A percentile compares a stretch with the other conserved stretches of the same genome.
Conservation (phyloP, 2,797 vertebrate genomes). For the Morus bassanus region DNA sequence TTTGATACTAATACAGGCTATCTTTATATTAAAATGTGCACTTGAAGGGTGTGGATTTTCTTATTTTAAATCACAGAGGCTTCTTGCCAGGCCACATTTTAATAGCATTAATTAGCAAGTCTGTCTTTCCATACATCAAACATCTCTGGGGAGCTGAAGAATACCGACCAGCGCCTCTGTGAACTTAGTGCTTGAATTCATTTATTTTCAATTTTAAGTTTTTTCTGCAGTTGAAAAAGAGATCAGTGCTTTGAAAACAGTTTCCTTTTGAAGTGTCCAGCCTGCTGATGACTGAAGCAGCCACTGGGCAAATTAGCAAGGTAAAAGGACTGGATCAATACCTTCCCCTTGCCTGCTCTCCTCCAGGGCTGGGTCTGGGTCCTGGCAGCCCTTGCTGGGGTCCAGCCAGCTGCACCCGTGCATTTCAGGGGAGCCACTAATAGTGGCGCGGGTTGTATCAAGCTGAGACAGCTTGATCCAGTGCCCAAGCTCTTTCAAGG, state of each 20-base stretch:
- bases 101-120: slow-evolving; percentile 42
- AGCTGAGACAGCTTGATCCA: slow-evolving; percentile 51
- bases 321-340: slow-evolving; percentile 88
- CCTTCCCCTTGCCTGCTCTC: slow-evolving; percentile 28
- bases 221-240: slow-evolving; percentile 72
- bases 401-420: slow-evolving; percentile 59
- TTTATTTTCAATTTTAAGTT: slow-evolving; percentile 70
- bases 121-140: slow-evolving; percentile 42
- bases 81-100: slow-evolving; percentile 18
- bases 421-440: slow-evolving; percentile 19
- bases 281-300: slow-evolving; percentile 79
- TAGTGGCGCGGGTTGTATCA: not conserved
- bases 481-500: slow-evolving; percentile 62
- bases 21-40: not conserved
- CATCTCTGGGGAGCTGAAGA: slow-evolving; percentile 2
- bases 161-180: not conserved
- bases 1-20: not conserved
- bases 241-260: slow-evolving; percentile 78
- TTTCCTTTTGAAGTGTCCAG: slow-evolving; percentile 83
- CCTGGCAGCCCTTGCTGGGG: slow-evolving; percentile 13
- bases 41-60: slow-evolving; percentile 11
- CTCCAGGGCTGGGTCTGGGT: slow-evolving; percentile 20
- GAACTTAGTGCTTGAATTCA: slow-evolving; percentile 67
- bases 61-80: slow-evolving; percentile 21
- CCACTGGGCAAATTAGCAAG: slow-evolving; percentile 84